Evolutionary conservation across 2,888 invertebrate species (phyloP), one percentile per base, ranked within the genome.

Genomic region (Temnothorax unifasciatus): DNA sequence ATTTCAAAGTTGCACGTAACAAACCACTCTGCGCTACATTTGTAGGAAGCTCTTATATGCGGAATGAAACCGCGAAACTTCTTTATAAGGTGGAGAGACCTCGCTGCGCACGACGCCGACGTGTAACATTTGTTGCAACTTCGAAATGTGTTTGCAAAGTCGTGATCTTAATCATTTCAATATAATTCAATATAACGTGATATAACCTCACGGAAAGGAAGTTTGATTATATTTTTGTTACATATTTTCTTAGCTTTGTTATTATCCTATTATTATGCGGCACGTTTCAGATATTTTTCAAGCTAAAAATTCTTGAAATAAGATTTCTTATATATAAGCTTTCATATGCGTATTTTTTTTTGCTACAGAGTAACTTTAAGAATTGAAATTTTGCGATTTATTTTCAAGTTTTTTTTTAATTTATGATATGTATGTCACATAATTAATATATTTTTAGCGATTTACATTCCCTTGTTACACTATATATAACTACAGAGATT

Each of bases 31-130:
- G 29, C 11, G 21, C 13, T 44, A 71, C 59, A 79, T 81, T 81
- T 59, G 8, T 38, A 77, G 47, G n/a, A 73, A 81, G 47, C 38
- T 71, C 59, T 79, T 59, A 57, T 44, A 71, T 13, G 57, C 34
- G 57, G 9, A 21, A 57, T 21, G 34, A 81, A 81, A 38, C 69
- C 38, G 5, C 13, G 8, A 41, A 81, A 73, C 73, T 71, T 81
- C 52, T 61, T 81, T 59, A 50, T 44, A 81, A 71, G 8, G 2
- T n/a, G 25, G 44, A 21, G 1, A 44, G 34, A 25, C 29, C 13
- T 47, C 47, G 47, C n/a, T 41, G 38, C 15, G n/a, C 8, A 52
- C 9, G 57, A 29, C 29, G 29, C 29, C 29, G 29, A 29, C 29
- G 29, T 47, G 34, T 66, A 9, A 9, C 34, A 64, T 64, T 54